Conservation (phyloP, 1,140 invertebrate species). For the Pseudomyrmex flavicornis region DNA sequence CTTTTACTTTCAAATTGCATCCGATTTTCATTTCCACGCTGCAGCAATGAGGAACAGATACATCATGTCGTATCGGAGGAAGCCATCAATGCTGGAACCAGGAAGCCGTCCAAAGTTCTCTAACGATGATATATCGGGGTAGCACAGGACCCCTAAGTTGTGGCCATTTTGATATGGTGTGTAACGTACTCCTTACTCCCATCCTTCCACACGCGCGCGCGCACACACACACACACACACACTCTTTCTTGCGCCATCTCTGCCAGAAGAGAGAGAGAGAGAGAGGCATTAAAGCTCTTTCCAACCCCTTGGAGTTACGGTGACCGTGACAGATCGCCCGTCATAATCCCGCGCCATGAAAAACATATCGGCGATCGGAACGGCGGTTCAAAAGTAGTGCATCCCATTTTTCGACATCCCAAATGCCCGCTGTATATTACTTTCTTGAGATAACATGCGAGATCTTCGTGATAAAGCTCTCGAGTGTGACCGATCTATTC, state of each 20-base stretch:
- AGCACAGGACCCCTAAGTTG: constrained; percentile 68
- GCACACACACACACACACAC: constrained; percentile 1
- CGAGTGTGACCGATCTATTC: constrained; percentile 24
- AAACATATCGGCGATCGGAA: constrained; percentile 57
- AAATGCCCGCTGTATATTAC: constrained; percentile 44
- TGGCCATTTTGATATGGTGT: constrained; percentile 71
- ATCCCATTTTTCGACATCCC: constrained; percentile 31
- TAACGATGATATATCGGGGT: constrained; percentile 77
- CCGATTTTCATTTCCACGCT: constrained; percentile 56
- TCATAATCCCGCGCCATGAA: constrained; percentile 67
- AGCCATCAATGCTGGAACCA: constrained; percentile 72
- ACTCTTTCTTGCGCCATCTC: constrained; percentile 64
- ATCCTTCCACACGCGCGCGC: not conserved
- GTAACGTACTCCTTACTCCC: constrained; percentile 62
- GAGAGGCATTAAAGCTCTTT: constrained; percentile 61
- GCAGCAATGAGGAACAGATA: constrained; percentile 69
- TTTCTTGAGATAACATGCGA: constrained; percentile 26
- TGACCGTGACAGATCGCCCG: constrained; percentile 73
- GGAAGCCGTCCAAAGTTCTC: constrained; percentile 74
- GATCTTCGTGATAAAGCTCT: constrained; percentile 34
- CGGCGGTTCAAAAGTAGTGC: constrained; percentile 53
- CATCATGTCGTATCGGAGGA: constrained; percentile 72
- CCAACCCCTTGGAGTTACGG: constrained; percentile 66
- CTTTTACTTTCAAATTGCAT: constrained; percentile 72
- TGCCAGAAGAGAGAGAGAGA: not conserved